phyloP scores from a whole-genome alignment of 2,113 vertebrate species.

The Salvator merianae region DNA sequence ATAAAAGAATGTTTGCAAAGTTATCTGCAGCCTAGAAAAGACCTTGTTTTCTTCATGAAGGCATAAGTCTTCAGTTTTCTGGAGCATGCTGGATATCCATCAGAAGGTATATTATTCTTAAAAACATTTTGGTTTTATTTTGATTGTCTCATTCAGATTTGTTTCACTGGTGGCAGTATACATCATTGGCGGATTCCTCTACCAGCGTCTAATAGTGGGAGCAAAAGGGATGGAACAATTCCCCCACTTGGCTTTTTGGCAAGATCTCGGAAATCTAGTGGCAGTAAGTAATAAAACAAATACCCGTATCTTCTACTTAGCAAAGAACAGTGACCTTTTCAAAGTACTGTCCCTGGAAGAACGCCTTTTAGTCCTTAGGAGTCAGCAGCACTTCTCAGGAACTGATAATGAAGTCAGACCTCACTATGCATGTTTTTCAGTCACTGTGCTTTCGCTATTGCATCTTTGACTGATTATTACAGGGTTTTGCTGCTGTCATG shows the following conservation, averaged over 20 bases:
- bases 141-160: constrained; percentile 70
- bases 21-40: background rate
- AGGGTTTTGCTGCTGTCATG: no score
- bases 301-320: background rate
- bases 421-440: no score
- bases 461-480: no score
- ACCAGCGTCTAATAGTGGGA: constrained; percentile 91
- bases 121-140: background rate
- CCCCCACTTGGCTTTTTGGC: constrained; percentile 93
- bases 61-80: background rate
- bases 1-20: background rate
- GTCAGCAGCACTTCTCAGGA: no score
- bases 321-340: background rate
- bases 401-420: no score
- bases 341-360: background rate
- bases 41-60: background rate
- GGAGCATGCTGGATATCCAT: no score
- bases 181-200: constrained; percentile 91
- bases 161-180: constrained; percentile 84
- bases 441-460: no score
- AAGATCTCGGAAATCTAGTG: constrained; percentile 90
- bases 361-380: no score
- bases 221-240: constrained; percentile 97
- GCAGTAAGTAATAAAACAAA: constrained; percentile 80
- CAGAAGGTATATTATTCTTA: no score